These are phyloP conservation scores for Rhinopomastus cyanomelas DNA, from an alignment of 2,113 vertebrate species.

Conservation along the genomic window DNA sequence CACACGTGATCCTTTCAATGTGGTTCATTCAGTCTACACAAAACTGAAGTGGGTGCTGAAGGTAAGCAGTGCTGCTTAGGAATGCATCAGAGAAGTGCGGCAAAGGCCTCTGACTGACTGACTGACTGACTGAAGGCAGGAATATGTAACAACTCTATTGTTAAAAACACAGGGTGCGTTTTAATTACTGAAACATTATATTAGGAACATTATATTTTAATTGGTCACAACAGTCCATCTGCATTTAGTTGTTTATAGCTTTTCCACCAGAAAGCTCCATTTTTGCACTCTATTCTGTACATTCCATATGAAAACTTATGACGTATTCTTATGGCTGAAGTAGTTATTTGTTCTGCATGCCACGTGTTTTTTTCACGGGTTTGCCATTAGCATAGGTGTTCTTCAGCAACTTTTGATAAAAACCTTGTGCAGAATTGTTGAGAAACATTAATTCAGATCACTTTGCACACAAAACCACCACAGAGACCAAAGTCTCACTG, in stretches of 20 bases:
- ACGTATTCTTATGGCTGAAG: slow-evolving; percentile 20
- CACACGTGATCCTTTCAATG: not conserved
- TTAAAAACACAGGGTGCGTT: slow-evolving; percentile 15
- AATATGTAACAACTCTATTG: not conserved
- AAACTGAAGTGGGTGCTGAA: not conserved
- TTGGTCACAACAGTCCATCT: not conserved
- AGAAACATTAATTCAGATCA: slow-evolving; percentile 14
- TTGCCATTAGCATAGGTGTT: not conserved
- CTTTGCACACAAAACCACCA: not conserved
- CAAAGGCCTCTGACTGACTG: not conserved
- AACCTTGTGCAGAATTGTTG: not conserved
- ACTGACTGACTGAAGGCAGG: not conserved
- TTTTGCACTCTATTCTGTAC: not conserved
- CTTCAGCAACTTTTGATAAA: slow-evolving; percentile 16
- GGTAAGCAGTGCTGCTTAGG: not conserved
- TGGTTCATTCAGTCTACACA: not conserved
- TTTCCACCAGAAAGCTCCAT: not conserved
- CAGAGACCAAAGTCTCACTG: not conserved
- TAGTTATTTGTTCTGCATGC: not conserved
- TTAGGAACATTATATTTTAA: slow-evolving; percentile 31
- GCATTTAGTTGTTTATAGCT: not conserved
- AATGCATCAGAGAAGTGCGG: not conserved
- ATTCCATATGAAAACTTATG: not conserved
- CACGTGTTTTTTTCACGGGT: not conserved
- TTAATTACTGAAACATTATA: slow-evolving; percentile 50